Base-by-base conservation (phyloP, 2,888 invertebrate genomes). In the Baronia brevicornis region DNA sequence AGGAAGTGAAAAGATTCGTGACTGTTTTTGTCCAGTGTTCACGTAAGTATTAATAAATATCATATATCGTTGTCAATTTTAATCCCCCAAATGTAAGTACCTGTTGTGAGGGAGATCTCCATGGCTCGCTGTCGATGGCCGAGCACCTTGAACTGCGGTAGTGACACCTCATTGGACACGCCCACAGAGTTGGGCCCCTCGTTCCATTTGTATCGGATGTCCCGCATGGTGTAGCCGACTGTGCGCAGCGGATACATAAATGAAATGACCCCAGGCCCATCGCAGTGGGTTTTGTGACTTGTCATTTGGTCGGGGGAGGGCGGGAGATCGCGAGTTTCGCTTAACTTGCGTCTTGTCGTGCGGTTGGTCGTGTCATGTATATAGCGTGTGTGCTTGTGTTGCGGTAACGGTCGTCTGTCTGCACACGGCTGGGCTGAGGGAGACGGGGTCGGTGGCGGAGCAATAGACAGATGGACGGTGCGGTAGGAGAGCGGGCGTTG, bases 201-300 rank as follows among this genome's bases (percentile, higher is more conserved):
- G 88, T 95, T 94, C 96, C 96, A 96, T 85, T 94, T 94, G 91
- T 96, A 96, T 73, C 94, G 91, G 89, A 96, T 96, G 90, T 96
- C 96, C 88, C 94, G 90, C 95, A 95, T 96, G 86, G 96, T 96
- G 91, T 96, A 96, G 89, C 96, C 96, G 91, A 96, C 96, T 96
- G 90, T 84, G 73, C 79, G 78, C 74, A 77, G 74, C 78, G 77
- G 75, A 80, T 65, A 79, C 72, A 77, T 71, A 73, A 68, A 78
- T 79, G 66, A 77, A 78, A 78, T 56, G 66, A 71, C 79, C 84
- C 84, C 75, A 72, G 79, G 77, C 84, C 84, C 84, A 80, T 84
- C 67, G 66, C 78, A 84, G 59, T 84, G 84, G 84, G 84, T 84
- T 82, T 84, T 85, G 60, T 54, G 63, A 71, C 70, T 68, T 64